phyloP scores from a whole-genome alignment of 2,888 invertebrate genomes.

The Seira ritae region DNA sequence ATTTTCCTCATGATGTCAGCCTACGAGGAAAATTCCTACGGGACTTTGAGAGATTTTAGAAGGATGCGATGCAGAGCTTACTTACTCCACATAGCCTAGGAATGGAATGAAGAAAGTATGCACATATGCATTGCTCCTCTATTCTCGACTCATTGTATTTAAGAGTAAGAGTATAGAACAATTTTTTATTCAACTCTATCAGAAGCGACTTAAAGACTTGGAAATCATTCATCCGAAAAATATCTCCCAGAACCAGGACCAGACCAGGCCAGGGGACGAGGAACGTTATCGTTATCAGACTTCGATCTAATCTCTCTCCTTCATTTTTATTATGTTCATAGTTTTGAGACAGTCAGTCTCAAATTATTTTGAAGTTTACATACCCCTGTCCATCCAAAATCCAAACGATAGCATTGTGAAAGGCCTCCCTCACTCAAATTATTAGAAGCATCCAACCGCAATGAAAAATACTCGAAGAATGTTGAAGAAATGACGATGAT shows the following conservation, averaged over 20 bases:
- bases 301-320: slow-evolving; percentile 46
- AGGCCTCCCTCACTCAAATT: slow-evolving; percentile 48
- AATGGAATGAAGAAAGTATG: too few species aligned
- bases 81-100: too few species aligned
- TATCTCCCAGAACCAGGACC: slow-evolving; percentile 44
- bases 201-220: slow-evolving; percentile 57
- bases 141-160: too few species aligned
- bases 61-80: too few species aligned
- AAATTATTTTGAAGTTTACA: slow-evolving; percentile 45
- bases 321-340: slow-evolving; percentile 32
- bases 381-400: slow-evolving; percentile 7
- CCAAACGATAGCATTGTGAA: slow-evolving; percentile 15
- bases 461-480: slow-evolving; percentile 4
- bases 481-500: background rate
- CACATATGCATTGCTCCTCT: too few species aligned
- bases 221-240: slow-evolving; percentile 60
- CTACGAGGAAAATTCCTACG: too few species aligned
- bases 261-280: background rate
- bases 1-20: too few species aligned
- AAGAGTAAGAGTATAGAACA: too few species aligned
- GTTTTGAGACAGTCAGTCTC: slow-evolving; percentile 46
- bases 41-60: too few species aligned
- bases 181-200: background rate
- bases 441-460: slow-evolving; percentile 39
- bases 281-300: slow-evolving; percentile 54